Evolutionary conservation across 2,888 invertebrate genomes (phyloP), one percentile per base, ranked within the genome.

Genomic region (Chloromyia formosa): DNA sequence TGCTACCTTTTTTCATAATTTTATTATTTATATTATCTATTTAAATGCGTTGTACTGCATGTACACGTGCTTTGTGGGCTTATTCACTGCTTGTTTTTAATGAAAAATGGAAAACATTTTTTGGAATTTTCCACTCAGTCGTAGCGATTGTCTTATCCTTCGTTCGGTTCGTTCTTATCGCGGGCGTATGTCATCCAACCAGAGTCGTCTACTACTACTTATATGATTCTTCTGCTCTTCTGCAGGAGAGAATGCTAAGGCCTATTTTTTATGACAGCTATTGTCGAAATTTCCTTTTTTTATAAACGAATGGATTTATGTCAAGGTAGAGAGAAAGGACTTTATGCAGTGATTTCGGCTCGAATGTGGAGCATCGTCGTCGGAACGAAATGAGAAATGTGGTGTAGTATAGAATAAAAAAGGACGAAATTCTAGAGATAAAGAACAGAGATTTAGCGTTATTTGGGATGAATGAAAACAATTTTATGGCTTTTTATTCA

Each of bases 401-500:
- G 20, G 45, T 14, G 22, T 14, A 22, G 22, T 22, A 66, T 16
- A 12, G 54, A 20, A 71, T 71, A 71, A 58, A 71, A 71, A 27
- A 23, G 18, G 27, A 35, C 27, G 7, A n/a, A 49, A 49, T n/a
- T 5, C 16, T 2, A 49, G 49, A 49, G 49, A 49, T 49, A 49
- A 49, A 49, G 16, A 7, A 49, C 49, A 49, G 56, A 71, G 71
- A 56, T 71, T 71, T 27, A 58, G 27, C 58, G 20, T 56, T 69
- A 69, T 69, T 69, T 69, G n/a, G 12, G 56, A 18, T 27, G 56
- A 53, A 69, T 56, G 56, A 54, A 69, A 53, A 40, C 54, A 18
- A 54, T 69, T 69, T 69, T 53, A 69, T 66, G 49, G 66, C 45
- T 66, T 66, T 66, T 27, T 49, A 49, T 66, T 66, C 45, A 35